Evolutionary conservation across 1,140 invertebrate genomes (phyloP).

Genomic region (Leptinotarsa undecemlineata): DNA sequence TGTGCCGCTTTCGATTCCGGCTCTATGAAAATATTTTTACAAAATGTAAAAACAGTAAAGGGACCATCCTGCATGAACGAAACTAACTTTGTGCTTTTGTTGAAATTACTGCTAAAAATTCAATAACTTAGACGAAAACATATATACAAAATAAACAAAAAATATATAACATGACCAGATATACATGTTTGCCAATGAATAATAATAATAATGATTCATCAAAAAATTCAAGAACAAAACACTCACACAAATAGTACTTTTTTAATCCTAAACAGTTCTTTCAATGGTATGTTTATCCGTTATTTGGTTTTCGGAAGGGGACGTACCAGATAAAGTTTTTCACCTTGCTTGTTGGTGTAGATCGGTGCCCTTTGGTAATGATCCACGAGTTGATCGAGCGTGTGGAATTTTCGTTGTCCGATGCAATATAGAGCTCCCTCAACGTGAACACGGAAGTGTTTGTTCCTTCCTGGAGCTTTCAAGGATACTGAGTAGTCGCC

Average conservation of each 20-base stretch:
- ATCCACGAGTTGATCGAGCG: slow-evolving; percentile 93
- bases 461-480: slow-evolving; percentile 96
- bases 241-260: slow-evolving; percentile 35
- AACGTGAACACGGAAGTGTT: slow-evolving; percentile 98
- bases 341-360: slow-evolving; percentile 94
- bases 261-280: slow-evolving; percentile 19
- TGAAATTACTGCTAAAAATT: slow-evolving; percentile 22
- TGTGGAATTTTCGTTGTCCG: slow-evolving; percentile 95
- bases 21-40: not conserved
- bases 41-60: not conserved
- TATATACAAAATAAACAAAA: slow-evolving; percentile 40
- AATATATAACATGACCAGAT: slow-evolving; percentile 38
- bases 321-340: slow-evolving; percentile 89
- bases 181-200: slow-evolving; percentile 18
- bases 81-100: slow-evolving; percentile 15
- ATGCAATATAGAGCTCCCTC: slow-evolving; percentile 94
- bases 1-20: not conserved
- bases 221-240: slow-evolving; percentile 22
- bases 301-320: slow-evolving; percentile 72
- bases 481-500: slow-evolving; percentile 98
- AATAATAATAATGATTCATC: not conserved
- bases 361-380: slow-evolving; percentile 99
- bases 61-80: slow-evolving; percentile 3
- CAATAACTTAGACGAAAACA: slow-evolving; percentile 37
- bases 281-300: slow-evolving; percentile 10